phyloP scores from a whole-genome alignment of 2,113 vertebrate species.

The Formicarius rufipectus region DNA sequence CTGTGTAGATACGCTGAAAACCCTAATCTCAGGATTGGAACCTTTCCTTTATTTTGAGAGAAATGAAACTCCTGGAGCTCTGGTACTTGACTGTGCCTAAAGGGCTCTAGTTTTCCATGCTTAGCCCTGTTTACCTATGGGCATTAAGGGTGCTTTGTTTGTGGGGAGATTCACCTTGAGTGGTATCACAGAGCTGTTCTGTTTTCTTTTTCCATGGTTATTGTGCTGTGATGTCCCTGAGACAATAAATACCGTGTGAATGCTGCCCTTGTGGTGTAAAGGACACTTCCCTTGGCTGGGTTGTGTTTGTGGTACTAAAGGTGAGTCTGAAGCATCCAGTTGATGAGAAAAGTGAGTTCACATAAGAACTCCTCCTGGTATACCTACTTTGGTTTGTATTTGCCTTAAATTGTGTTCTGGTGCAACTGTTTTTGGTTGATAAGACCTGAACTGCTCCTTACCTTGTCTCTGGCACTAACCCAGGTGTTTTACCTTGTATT shows the following conservation, averaged over 20 bases:
- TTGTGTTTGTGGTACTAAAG: not conserved
- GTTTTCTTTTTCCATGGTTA: not conserved
- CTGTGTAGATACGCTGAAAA: not conserved
- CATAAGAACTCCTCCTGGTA: not conserved
- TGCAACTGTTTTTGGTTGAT: not conserved
- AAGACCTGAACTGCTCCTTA: not conserved
- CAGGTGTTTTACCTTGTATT: not conserved
- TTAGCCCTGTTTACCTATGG: not conserved
- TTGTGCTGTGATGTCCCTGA: not conserved
- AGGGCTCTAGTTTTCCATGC: not conserved
- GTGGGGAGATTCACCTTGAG: not conserved
- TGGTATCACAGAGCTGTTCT: not conserved
- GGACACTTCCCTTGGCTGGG: not conserved
- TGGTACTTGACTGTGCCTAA: not conserved
- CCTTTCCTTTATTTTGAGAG: not conserved
- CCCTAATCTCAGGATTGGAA: not conserved
- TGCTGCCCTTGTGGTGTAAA: not conserved
- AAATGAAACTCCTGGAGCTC: not conserved
- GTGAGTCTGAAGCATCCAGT: rapidly evolving
- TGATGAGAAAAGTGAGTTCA: not conserved
- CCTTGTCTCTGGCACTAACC: not conserved
- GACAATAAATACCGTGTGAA: not conserved
- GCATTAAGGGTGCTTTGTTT: not conserved
- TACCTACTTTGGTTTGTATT: not conserved
- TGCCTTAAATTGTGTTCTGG: not conserved